These are phyloP conservation scores for Etia nguti DNA, from an alignment of 2,113 vertebrate genomes.

Conservation along the genomic window DNA sequence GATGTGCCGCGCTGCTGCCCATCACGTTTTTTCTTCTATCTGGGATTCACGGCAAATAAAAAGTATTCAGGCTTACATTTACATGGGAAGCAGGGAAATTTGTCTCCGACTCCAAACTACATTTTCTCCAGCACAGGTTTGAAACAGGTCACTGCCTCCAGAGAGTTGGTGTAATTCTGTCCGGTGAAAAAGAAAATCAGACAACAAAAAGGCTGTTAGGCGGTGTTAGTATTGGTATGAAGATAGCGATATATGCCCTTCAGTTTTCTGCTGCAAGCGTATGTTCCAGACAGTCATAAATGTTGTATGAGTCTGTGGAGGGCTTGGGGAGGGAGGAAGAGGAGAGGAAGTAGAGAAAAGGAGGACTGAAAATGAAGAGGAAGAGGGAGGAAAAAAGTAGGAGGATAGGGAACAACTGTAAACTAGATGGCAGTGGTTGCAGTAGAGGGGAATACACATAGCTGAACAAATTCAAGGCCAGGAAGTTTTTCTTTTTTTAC, in stretches of 20 bases:
- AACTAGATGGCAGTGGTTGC: neutral
- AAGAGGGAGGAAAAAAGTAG: neutral
- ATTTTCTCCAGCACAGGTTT: neutral
- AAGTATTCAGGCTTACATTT: constrained; percentile 2
- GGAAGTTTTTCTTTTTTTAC: neutral
- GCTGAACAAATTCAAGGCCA: neutral
- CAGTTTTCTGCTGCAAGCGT: constrained; percentile 26
- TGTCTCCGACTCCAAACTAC: neutral
- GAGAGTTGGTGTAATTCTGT: neutral
- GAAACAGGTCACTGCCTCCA: neutral
- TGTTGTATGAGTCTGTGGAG: constrained; percentile 52
- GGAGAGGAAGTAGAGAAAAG: neutral
- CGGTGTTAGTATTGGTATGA: constrained; percentile 6
- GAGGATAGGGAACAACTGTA: neutral
- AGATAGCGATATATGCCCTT: constrained; percentile 27
- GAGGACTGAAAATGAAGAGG: neutral
- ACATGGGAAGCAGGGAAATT: constrained; percentile 3
- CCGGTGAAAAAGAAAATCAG: neutral
- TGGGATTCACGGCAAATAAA: neutral
- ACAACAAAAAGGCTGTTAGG: constrained; percentile 11
- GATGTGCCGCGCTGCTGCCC: neutral
- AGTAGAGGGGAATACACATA: neutral
- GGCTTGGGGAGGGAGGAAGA: neutral
- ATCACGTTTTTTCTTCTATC: neutral
- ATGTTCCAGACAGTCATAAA: constrained; percentile 53